Evolutionary conservation across 1,140 invertebrate species (phyloP).

Genomic region (Drosophila kikkawai): DNA sequence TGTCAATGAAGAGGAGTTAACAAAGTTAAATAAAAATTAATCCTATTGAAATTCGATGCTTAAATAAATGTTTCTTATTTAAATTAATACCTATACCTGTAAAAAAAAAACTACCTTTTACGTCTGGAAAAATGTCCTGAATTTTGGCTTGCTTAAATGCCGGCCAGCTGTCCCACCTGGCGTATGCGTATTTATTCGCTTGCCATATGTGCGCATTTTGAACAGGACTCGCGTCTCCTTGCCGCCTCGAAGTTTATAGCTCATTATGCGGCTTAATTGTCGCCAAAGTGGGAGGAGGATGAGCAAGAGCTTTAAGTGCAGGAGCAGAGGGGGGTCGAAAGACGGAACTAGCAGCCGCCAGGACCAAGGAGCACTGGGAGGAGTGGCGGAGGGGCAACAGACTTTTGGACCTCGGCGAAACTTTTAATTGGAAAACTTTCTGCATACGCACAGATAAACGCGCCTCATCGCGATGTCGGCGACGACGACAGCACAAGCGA

Average conservation of each 20-base stretch:
- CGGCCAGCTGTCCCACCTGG: slow-evolving; percentile 22
- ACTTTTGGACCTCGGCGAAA: slow-evolving; percentile 57
- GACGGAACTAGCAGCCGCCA: not conserved
- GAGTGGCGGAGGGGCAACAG: slow-evolving; percentile 4
- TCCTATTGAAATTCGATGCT: too few species aligned
- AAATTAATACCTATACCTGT: not conserved
- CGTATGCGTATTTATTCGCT: slow-evolving; percentile 56
- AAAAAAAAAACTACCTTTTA: too few species aligned
- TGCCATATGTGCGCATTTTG: slow-evolving; percentile 38
- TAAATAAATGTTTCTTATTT: not conserved
- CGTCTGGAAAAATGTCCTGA: not conserved
- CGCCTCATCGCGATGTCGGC: slow-evolving; percentile 27
- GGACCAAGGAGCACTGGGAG: slow-evolving; percentile 9
- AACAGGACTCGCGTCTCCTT: slow-evolving; percentile 22
- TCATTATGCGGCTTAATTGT: slow-evolving; percentile 77
- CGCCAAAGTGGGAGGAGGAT: slow-evolving; percentile 23
- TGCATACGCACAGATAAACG: slow-evolving; percentile 79
- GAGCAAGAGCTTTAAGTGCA: not conserved
- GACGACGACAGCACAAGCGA: slow-evolving; percentile 16
- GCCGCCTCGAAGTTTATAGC: slow-evolving; percentile 65
- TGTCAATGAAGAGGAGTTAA: too few species aligned
- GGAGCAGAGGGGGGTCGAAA: not conserved
- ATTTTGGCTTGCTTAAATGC: not conserved
- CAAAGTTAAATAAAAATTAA: too few species aligned
- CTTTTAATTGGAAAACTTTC: slow-evolving; percentile 81